Percentiles rank a stretch among this genome's conserved stretches.
phyloP scores from a whole-genome alignment of 2,113 vertebrate species.

The Alligator sinensis region DNA sequence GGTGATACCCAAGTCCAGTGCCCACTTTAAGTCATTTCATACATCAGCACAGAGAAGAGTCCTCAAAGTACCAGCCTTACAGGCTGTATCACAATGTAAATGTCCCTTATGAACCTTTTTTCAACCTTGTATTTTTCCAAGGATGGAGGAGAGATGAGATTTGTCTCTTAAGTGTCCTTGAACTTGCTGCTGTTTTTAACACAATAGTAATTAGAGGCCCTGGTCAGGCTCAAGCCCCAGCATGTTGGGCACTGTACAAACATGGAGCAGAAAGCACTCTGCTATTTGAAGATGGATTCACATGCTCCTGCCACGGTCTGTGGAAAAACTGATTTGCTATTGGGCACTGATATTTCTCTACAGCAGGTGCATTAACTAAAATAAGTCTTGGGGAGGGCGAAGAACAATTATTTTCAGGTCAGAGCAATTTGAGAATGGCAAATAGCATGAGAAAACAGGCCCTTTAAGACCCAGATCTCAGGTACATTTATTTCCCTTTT shows the following conservation, averaged over 20 bases:
- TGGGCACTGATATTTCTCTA: neutral
- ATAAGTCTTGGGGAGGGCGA: neutral
- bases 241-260: neutral
- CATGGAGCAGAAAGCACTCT: neutral
- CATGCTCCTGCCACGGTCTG: neutral
- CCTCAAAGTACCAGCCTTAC: neutral
- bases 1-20: neutral
- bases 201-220: neutral
- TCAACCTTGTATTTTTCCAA: neutral
- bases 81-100: neutral
- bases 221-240: neutral
- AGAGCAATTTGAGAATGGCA: slow-evolving; percentile 20
- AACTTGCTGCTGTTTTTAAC: neutral
- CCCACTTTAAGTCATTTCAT: neutral
- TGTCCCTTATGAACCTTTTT: neutral
- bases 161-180: neutral
- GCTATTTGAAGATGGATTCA: neutral
- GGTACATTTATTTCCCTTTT: neutral
- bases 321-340: neutral
- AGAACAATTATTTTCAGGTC: slow-evolving; percentile 11
- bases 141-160: neutral
- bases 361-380: slow-evolving; percentile 25
- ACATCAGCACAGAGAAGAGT: neutral
- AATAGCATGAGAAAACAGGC: slow-evolving; percentile 33
- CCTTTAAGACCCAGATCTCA: slow-evolving; percentile 3